These are phyloP conservation scores for Automeris io DNA, from an alignment of 2,888 invertebrate genomes.

Conservation along the genomic window DNA sequence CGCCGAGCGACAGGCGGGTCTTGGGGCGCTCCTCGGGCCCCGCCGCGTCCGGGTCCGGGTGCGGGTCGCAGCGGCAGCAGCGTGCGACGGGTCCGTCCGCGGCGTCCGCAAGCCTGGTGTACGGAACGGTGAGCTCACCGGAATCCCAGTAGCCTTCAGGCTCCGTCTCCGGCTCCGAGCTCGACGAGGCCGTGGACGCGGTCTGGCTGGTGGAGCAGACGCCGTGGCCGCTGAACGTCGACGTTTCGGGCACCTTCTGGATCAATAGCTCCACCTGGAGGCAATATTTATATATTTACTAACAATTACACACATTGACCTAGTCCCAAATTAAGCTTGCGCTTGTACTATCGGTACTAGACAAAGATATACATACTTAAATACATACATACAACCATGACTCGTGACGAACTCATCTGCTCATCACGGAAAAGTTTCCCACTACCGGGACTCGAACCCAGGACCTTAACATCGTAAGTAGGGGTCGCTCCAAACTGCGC, in stretches of 20 bases:
- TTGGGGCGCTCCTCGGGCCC: constrained; percentile 1
- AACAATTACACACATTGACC: no score
- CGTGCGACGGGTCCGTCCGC: background rate
- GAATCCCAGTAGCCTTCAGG: constrained; percentile 83
- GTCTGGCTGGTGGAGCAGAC: constrained; percentile 26
- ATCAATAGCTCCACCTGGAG: constrained; percentile 79
- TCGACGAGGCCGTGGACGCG: constrained; percentile 42
- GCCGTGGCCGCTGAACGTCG: constrained; percentile 37
- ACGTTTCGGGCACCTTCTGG: constrained; percentile 74
- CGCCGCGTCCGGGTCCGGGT: background rate
- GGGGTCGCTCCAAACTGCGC: no score
- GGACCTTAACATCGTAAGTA: no score
- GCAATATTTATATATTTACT: no score
- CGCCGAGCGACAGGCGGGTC: constrained; percentile 35
- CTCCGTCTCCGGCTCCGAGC: constrained; percentile 55
- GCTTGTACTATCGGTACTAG: no score
- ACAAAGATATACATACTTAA: no score
- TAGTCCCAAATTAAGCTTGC: no score
- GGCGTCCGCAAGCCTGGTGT: constrained; percentile 3
- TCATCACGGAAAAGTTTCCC: no score
- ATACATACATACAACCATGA: no score
- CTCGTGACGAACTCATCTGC: no score
- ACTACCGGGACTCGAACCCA: no score
- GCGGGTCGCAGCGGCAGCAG: background rate
- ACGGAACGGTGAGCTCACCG: constrained; percentile 75